Conservation (phyloP, 2,888 invertebrate genomes). For the Lasioglossum zephyrum region DNA sequence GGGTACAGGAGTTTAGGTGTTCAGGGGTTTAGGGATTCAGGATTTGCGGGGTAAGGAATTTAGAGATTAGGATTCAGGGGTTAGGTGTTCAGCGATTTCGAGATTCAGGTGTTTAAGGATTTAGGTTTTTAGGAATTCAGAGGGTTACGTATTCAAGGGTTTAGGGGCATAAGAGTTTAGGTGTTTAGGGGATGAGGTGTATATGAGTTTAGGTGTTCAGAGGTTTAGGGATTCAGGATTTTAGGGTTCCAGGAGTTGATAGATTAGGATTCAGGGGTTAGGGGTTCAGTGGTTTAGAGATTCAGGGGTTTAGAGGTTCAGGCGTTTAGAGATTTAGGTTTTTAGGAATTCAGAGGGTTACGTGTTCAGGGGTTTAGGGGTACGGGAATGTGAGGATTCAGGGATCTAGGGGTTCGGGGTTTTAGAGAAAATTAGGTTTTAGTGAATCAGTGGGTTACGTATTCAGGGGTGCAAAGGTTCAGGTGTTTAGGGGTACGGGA, state of each 20-base stretch:
- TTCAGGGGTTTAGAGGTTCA: neutral
- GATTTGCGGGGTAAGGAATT: no score
- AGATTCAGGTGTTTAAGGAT: rapidly evolving
- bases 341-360: neutral
- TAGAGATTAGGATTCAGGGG: no score
- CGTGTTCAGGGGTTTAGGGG: neutral
- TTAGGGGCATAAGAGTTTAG: neutral
- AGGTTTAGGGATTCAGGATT: neutral
- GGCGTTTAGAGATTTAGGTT: no score
- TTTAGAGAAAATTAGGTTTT: no score
- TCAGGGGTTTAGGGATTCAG: neutral
- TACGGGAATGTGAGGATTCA: no score
- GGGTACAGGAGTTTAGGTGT: neutral
- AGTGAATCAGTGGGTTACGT: neutral
- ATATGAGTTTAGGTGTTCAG: neutral
- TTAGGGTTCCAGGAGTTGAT: neutral
- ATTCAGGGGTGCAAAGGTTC: neutral
- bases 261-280: neutral
- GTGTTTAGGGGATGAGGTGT: no score
- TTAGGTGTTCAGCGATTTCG: neutral
- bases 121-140: no score
- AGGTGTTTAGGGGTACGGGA: neutral
- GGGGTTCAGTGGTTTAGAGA: neutral
- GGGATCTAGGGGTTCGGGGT: neutral
- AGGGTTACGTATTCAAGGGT: neutral